phyloP scores from a whole-genome alignment of 2,113 vertebrate genomes.

The Bostrychus sinensis region DNA sequence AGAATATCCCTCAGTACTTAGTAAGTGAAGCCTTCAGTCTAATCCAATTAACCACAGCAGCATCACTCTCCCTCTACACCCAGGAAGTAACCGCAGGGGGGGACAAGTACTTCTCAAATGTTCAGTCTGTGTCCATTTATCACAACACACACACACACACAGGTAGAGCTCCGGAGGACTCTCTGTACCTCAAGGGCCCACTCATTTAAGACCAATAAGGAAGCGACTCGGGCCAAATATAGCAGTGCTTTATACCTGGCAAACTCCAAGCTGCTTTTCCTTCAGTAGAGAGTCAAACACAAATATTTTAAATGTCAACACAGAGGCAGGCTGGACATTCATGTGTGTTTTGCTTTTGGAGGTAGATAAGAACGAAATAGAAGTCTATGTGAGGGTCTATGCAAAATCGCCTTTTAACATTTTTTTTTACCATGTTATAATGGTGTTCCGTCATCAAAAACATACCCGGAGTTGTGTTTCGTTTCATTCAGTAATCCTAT shows the following conservation, averaged over 20 bases:
- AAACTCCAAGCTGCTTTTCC: background rate
- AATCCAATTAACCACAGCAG: background rate
- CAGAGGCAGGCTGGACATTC: background rate
- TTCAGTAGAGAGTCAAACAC: background rate
- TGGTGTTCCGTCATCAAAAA: no score
- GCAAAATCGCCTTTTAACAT: no score
- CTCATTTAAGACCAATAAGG: background rate
- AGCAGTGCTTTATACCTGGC: background rate
- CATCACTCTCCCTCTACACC: background rate
- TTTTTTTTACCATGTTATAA: no score
- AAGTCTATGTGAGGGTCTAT: no score
- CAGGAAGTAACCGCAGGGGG: background rate
- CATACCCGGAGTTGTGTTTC: no score
- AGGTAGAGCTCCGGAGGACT: background rate
- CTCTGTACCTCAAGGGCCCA: background rate
- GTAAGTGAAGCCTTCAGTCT: background rate
- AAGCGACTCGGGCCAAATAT: conserved; percentile 1
- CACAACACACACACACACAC: conserved; percentile 3
- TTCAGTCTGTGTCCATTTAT: conserved; percentile 1
- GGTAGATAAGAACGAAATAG: background rate
- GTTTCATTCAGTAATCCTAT: no score
- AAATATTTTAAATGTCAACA: conserved; percentile 13
- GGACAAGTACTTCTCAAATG: background rate
- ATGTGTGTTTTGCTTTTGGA: background rate
- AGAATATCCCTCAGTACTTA: background rate